Evolutionary conservation across 1,140 invertebrate genomes (phyloP).

Genomic region (Fopius arisanus): DNA sequence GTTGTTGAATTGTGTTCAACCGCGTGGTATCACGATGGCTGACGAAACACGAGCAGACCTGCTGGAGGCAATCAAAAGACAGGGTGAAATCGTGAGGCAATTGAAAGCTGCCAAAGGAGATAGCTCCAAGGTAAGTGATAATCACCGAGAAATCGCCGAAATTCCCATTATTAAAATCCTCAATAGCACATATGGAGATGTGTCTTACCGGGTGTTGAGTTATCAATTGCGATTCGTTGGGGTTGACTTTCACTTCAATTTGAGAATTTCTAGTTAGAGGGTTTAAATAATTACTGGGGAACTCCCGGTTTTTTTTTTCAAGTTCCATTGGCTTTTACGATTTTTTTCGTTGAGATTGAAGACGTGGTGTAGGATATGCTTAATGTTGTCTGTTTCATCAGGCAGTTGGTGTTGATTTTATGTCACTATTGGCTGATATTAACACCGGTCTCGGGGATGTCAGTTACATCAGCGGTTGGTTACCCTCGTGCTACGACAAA

Average conservation of each 20-base stretch:
- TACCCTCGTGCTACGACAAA: constrained; percentile 64
- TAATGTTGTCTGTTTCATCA: not conserved
- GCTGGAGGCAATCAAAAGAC: constrained; percentile 77
- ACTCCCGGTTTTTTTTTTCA: too few relatives aligned
- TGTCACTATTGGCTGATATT: constrained; percentile 42
- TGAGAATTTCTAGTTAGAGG: too few relatives aligned
- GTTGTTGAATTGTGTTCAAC: too few relatives aligned
- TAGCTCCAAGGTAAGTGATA: constrained; percentile 70
- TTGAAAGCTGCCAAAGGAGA: constrained; percentile 82
- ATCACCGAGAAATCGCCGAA: not conserved
- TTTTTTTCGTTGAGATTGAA: not conserved
- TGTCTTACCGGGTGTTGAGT: constrained; percentile 31
- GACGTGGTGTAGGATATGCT: not conserved
- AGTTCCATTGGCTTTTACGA: constrained; percentile 23
- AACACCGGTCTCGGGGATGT: constrained; percentile 61
- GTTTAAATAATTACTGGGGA: too few relatives aligned
- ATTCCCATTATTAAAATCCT: not conserved
- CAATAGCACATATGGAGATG: not conserved
- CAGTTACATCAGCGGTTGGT: constrained; percentile 69
- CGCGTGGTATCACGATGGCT: constrained; percentile 44
- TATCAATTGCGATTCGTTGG: constrained; percentile 4
- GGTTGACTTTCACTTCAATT: not conserved
- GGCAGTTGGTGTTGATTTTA: constrained; percentile 34
- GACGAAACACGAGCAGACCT: constrained; percentile 66
- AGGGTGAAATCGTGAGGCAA: constrained; percentile 82